Conservation (phyloP, 2,797 vertebrate genomes). For the Tadarida brasiliensis region DNA sequence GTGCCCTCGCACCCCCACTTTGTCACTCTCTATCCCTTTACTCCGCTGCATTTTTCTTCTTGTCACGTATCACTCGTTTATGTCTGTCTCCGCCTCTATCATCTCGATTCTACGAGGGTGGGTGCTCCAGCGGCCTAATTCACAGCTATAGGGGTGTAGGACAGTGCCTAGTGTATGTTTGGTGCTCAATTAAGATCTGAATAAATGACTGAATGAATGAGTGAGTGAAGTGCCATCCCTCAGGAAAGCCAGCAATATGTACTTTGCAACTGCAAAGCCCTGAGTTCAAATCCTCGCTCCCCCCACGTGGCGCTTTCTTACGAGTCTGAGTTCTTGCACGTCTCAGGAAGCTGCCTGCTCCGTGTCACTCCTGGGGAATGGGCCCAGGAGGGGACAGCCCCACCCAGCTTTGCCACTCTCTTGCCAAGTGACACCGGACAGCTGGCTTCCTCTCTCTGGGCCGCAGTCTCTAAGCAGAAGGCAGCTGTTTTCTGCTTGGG, state of each 20-base stretch:
- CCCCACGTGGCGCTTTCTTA: neutral
- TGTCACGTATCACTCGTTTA: rapidly evolving
- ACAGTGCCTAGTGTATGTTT: rapidly evolving
- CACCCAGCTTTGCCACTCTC: neutral
- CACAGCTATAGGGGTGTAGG: neutral
- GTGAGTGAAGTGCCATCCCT: neutral
- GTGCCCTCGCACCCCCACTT: rapidly evolving
- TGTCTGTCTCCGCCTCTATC: neutral
- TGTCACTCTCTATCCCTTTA: neutral
- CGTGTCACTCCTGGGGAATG: neutral
- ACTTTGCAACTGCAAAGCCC: neutral
- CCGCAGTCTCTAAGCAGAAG: neutral
- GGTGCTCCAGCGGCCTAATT: neutral
- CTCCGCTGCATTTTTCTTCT: neutral
- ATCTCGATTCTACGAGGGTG: rapidly evolving
- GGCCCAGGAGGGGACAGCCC: neutral
- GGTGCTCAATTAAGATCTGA: neutral
- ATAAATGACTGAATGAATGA: neutral
- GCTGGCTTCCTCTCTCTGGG: neutral
- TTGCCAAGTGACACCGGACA: neutral
- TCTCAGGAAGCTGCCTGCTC: rapidly evolving
- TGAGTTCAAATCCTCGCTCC: neutral
- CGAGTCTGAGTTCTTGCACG: rapidly evolving
- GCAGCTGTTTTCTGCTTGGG: neutral
- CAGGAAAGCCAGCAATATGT: neutral